A percentile compares a stretch with the other conserved stretches of the same genome.
Conservation (phyloP, 2,797 vertebrate genomes). For the Agapornis canus region DNA sequence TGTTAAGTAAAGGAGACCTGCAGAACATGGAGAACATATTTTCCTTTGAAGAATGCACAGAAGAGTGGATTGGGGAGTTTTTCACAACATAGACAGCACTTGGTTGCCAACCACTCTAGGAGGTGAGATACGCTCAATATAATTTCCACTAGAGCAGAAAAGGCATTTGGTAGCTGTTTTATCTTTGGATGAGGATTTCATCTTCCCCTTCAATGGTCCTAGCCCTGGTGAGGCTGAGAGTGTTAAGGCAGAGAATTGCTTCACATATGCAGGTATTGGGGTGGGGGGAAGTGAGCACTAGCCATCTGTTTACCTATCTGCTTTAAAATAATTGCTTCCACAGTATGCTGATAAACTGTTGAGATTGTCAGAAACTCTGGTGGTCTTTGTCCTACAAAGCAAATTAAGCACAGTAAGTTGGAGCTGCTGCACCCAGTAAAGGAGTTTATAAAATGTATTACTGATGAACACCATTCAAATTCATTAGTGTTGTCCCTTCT, state of each 20-base stretch:
- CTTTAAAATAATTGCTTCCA: neutral
- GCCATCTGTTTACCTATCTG: neutral
- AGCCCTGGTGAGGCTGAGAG: neutral
- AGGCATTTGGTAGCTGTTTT: neutral
- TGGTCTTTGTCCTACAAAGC: neutral
- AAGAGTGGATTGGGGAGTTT: neutral
- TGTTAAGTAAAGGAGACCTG: conserved; percentile 8
- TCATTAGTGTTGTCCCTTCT: neutral
- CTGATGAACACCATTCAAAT: neutral
- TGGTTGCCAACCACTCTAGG: neutral
- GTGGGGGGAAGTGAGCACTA: neutral
- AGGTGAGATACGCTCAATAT: neutral
- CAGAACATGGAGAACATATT: neutral
- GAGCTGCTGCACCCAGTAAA: neutral
- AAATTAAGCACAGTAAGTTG: neutral
- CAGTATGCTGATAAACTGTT: neutral
- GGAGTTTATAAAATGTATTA: neutral
- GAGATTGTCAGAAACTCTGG: neutral
- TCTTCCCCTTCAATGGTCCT: neutral
- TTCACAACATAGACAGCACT: neutral
- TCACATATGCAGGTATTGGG: neutral
- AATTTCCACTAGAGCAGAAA: neutral
- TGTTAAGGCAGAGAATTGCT: neutral
- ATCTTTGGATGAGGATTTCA: conserved; percentile 13
- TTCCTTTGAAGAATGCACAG: neutral